Evolutionary conservation across 1,140 invertebrate species (phyloP).

Genomic region (Drosophila serrata): DNA sequence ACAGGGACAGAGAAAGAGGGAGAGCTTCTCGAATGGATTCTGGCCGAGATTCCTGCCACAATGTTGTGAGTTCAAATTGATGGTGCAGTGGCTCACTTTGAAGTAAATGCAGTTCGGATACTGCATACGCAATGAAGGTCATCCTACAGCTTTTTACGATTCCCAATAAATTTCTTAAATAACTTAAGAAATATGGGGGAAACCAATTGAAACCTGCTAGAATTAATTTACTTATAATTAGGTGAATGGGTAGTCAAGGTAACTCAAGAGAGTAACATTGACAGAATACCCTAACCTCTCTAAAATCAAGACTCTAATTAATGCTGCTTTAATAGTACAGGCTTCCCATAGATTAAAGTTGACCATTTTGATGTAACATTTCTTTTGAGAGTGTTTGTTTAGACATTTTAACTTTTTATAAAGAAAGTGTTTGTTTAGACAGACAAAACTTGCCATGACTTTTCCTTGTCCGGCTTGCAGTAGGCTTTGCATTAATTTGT

Average conservation of each 20-base stretch:
- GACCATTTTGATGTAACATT: too few relatives aligned
- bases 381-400: too few relatives aligned
- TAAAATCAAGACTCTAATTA: background rate
- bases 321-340: too few relatives aligned
- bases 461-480: too few relatives aligned
- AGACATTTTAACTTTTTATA: too few relatives aligned
- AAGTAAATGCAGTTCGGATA: background rate
- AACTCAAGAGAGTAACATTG: too few relatives aligned
- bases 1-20: too few relatives aligned
- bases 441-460: too few relatives aligned
- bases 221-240: background rate
- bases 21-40: slow-evolving; percentile 5
- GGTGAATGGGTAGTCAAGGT: background rate
- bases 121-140: slow-evolving; percentile 12
- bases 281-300: background rate
- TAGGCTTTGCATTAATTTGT: background rate
- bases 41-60: slow-evolving; percentile 24
- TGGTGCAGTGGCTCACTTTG: slow-evolving; percentile 12
- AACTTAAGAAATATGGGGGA: background rate
- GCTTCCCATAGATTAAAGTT: too few relatives aligned
- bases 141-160: background rate
- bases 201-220: background rate
- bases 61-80: slow-evolving; percentile 17
- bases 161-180: background rate
- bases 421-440: too few relatives aligned